Evolutionary conservation across 2,113 vertebrate genomes (phyloP), one percentile per base, ranked within the genome.

Genomic region (Coturnix japonica): DNA sequence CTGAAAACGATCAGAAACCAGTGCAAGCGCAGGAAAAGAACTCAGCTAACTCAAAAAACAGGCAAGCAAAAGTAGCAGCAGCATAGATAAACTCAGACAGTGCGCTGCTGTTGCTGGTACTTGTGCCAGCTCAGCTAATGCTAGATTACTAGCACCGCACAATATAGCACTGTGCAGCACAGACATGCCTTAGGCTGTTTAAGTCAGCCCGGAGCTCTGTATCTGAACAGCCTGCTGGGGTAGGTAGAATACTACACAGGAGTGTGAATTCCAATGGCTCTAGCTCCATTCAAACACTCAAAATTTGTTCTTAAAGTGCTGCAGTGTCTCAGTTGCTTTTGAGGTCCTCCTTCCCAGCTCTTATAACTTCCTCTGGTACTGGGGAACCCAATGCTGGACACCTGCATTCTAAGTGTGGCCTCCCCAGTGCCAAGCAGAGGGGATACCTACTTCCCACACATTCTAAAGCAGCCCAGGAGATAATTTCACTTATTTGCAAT

Each of bases 101-200:
- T 1, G 31, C 22, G 26, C 0, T 85, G 54, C 31, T 79, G 19
- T 59, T 65, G 41, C 0, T 3, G 28, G 54, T 54, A 47, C 35
- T 49, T 18, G 17, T 43, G 54, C 19, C 71, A 91, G 66, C 67
- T 87, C 59, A 91, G 78, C 31, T 76, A 22, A 51, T 0, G 15
- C 43, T 15, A 11, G 14, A 19, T 75, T 53, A 41, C 30, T 10
- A 13, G n/a, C 59, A 25, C n/a, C 33, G 23, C n/a, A 69, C 0
- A 1, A 22, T 39, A 73, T 18, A 1, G 9, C 39, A 5, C 10
- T 0, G 0, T 6, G 41, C 35, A 20, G 39, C 41, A 72, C 30
- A 54, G 84, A 70, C 26, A 3, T 18, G 54, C 13, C 54, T 19
- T 17, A 44, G 74, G 84, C 63, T 84, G 47, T 21, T 59, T 19